phyloP scores from a whole-genome alignment of 2,888 invertebrate genomes.

The Drosophila fulvimacula region DNA sequence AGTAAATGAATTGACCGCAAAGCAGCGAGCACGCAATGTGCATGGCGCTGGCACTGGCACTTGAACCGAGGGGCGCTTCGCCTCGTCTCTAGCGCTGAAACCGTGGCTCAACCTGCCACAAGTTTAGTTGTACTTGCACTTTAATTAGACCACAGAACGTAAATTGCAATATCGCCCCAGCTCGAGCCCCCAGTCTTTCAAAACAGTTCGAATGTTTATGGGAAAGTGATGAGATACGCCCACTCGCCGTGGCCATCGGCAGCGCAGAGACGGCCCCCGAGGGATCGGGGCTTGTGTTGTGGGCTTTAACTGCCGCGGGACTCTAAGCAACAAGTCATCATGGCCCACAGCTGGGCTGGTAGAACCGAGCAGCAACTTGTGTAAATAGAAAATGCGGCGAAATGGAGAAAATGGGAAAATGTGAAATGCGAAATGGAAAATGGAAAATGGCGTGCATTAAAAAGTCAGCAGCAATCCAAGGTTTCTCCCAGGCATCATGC shows the following conservation, averaged over 20 bases:
- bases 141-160: slow-evolving; percentile 80
- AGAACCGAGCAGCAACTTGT: slow-evolving; percentile 33
- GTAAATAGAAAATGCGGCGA: slow-evolving; percentile 62
- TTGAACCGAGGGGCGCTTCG: slow-evolving; percentile 18
- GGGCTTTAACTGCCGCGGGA: slow-evolving; percentile 15
- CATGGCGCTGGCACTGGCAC: slow-evolving; percentile 35
- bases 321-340: slow-evolving; percentile 73
- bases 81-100: slow-evolving; percentile 7
- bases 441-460: slow-evolving; percentile 59
- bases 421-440: slow-evolving; percentile 27
- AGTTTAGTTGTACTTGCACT: slow-evolving; percentile 77
- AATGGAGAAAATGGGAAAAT: slow-evolving; percentile 42
- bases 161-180: slow-evolving; percentile 74
- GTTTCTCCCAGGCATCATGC: slow-evolving; percentile 46
- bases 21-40: slow-evolving; percentile 70
- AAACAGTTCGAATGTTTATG: slow-evolving; percentile 67
- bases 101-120: slow-evolving; percentile 56
- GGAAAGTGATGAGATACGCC: slow-evolving; percentile 78
- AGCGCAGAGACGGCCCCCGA: neutral
- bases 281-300: neutral
- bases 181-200: slow-evolving; percentile 7
- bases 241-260: slow-evolving; percentile 18
- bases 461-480: slow-evolving; percentile 46
- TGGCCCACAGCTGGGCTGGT: slow-evolving; percentile 50
- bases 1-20: slow-evolving; percentile 74